A percentile compares a stretch with the other conserved stretches of the same genome.
phyloP scores from a whole-genome alignment of 2,888 invertebrate species.

The Erebia aethiops region DNA sequence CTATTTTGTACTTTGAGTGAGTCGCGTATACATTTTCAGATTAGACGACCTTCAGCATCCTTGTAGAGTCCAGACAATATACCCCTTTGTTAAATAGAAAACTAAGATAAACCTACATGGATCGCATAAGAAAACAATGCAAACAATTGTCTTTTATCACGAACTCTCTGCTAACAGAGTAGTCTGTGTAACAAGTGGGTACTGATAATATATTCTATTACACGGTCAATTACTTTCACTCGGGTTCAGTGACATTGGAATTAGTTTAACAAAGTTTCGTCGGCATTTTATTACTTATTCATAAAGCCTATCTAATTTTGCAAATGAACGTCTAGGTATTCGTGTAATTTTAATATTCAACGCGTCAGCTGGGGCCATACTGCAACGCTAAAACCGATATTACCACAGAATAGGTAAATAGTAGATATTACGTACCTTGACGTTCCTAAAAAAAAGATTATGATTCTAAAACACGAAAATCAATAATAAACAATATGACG shows the following conservation, averaged over 20 bases:
- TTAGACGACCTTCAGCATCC: neutral
- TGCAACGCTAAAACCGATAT: too few species aligned
- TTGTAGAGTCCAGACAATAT: neutral
- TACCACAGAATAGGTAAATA: too few species aligned
- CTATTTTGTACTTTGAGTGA: too few species aligned
- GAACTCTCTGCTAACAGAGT: constrained; percentile 18
- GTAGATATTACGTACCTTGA: too few species aligned
- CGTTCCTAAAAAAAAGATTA: too few species aligned
- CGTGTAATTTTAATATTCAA: neutral
- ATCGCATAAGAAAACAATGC: neutral
- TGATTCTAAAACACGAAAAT: too few species aligned
- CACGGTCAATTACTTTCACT: constrained; percentile 57
- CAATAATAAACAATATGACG: too few species aligned
- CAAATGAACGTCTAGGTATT: constrained; percentile 51
- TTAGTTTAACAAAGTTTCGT: constrained; percentile 49
- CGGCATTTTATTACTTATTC: constrained; percentile 41
- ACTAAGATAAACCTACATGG: neutral
- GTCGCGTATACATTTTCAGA: too few species aligned
- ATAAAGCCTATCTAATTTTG: constrained; percentile 50
- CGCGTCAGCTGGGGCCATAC: constrained; percentile 45
- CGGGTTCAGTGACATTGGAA: constrained; percentile 61
- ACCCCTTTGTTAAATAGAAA: neutral
- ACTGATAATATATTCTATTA: constrained; percentile 67
- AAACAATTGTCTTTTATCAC: constrained; percentile 13
- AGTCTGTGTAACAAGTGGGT: constrained; percentile 20